Conservation (phyloP, 2,113 vertebrate genomes). For the Psittacara wagleri region DNA sequence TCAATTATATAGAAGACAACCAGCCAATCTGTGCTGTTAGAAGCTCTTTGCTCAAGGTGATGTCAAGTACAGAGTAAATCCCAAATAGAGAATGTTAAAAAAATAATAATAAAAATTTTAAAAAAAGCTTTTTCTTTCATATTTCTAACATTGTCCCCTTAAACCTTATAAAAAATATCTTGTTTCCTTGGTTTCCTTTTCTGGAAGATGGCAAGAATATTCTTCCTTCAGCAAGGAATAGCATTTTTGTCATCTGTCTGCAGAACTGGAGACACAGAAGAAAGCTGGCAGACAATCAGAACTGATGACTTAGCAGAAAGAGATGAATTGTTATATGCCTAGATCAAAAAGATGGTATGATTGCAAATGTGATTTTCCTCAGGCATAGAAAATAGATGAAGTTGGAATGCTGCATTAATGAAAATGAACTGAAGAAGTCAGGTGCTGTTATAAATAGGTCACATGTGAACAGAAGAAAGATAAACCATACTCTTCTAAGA, state of each 20-base stretch:
- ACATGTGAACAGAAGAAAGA: not conserved
- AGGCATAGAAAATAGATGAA: not conserved
- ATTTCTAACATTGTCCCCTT: not conserved
- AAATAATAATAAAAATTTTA: not conserved
- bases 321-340: not conserved
- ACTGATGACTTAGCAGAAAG: conserved; percentile 6
- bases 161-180: not conserved
- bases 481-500: not conserved
- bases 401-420: not conserved
- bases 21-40: not conserved
- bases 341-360: not conserved
- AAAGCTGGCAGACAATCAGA: not conserved
- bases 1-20: not conserved
- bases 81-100: not conserved
- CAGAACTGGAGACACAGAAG: not conserved
- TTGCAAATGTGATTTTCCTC: not conserved
- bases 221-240: not conserved
- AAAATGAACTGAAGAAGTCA: not conserved
- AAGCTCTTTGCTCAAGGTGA: not conserved
- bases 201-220: not conserved
- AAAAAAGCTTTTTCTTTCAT: accelerated
- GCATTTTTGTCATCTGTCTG: not conserved
- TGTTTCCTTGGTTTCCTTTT: not conserved
- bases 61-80: not conserved
- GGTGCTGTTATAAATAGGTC: not conserved